Percentiles rank a stretch among this genome's conserved stretches.
Conservation (phyloP, 1,140 invertebrate species). For the Agrilus planipennis region DNA sequence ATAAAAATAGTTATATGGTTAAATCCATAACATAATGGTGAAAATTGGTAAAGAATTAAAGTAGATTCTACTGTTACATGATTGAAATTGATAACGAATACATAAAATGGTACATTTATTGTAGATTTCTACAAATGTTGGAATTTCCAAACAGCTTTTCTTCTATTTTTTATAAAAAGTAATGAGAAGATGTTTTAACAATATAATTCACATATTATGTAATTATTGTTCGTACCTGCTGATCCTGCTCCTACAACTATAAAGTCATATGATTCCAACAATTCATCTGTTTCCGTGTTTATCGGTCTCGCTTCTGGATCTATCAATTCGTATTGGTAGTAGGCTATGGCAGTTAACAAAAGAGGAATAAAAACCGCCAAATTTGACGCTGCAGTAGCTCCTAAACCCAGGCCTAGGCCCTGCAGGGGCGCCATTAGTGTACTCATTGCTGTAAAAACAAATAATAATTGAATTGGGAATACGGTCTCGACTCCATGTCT, state of each 20-base stretch:
- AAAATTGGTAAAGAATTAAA: too few species aligned
- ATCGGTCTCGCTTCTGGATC: constrained; percentile 64
- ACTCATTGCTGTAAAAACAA: constrained; percentile 24
- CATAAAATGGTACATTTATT: too few species aligned
- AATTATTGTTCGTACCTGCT: constrained; percentile 52
- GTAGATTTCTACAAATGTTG: neutral
- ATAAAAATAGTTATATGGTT: too few species aligned
- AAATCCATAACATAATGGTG: too few species aligned
- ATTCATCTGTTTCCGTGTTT: constrained; percentile 47
- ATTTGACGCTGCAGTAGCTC: constrained; percentile 39
- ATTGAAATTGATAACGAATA: too few species aligned
- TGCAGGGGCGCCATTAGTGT: constrained; percentile 18
- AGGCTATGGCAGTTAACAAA: constrained; percentile 64
- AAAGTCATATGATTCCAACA: constrained; percentile 69
- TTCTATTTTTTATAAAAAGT: constrained; percentile 1
- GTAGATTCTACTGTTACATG: too few species aligned
- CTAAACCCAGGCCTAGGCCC: constrained; percentile 22
- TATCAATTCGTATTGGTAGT: constrained; percentile 64
- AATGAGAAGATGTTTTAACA: neutral
- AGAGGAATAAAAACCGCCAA: constrained; percentile 67
- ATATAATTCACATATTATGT: neutral
- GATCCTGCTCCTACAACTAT: constrained; percentile 89
- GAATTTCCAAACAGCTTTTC: neutral
- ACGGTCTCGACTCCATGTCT: too few species aligned
- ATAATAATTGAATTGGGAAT: constrained; percentile 2